Evolutionary conservation across 2,113 vertebrate species (phyloP).

Genomic region (Corapipo altera): DNA sequence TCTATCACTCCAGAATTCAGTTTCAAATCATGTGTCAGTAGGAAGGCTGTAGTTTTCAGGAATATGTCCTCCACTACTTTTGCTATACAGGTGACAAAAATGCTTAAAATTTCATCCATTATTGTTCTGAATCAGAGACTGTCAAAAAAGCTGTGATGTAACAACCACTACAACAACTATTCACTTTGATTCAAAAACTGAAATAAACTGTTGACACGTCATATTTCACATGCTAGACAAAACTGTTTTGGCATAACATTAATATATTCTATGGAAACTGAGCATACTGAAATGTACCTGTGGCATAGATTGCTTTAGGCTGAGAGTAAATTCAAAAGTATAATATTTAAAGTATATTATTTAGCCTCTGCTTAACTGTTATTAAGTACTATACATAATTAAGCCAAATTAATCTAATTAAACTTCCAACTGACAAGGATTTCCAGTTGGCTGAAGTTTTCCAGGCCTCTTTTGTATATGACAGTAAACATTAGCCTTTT

Average conservation of each 20-base stretch:
- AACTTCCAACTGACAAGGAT: conserved; percentile 3
- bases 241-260: background rate
- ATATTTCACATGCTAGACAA: background rate
- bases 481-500: conserved; percentile 29
- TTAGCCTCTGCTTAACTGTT: background rate
- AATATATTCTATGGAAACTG: background rate
- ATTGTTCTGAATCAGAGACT: background rate
- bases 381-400: conserved; percentile 17
- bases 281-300: background rate
- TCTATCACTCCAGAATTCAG: background rate
- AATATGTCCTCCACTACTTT: background rate
- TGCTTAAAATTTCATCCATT: background rate
- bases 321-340: background rate
- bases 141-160: background rate
- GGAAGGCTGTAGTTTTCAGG: background rate
- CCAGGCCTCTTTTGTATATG: background rate
- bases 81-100: background rate
- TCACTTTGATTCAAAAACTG: background rate
- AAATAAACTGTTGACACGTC: background rate
- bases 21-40: background rate
- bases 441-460: conserved; percentile 49
- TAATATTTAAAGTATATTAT: background rate
- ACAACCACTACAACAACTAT: background rate
- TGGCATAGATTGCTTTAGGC: background rate
- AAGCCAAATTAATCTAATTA: conserved; percentile 50